Evolutionary conservation across 2,113 vertebrate species (phyloP).

Genomic region (Thunnus maccoyii): DNA sequence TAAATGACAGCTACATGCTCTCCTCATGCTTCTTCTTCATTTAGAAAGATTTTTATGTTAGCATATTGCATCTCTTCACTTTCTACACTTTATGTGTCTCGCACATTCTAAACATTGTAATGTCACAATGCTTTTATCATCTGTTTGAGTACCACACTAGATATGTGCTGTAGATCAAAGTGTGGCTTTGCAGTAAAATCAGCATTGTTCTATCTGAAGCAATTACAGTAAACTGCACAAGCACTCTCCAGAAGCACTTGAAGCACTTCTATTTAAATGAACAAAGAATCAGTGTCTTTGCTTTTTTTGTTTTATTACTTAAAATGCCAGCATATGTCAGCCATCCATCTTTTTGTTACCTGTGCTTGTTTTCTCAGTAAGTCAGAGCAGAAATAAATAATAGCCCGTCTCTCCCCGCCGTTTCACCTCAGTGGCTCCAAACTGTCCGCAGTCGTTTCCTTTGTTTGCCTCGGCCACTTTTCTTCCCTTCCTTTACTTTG

Average conservation of each 20-base stretch:
- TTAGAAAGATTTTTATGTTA: background rate
- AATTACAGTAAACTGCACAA: conserved; percentile 13
- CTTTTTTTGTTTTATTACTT: conserved; percentile 19
- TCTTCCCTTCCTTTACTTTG: conserved; percentile 48
- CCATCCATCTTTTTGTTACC: conserved; percentile 56
- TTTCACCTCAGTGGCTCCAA: conserved; percentile 61
- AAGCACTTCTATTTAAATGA: conserved; percentile 20
- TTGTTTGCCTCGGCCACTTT: conserved; percentile 49
- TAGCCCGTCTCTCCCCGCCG: conserved; percentile 31
- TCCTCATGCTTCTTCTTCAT: background rate
- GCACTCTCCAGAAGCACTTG: conserved; percentile 10
- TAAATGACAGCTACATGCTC: conserved; percentile 12
- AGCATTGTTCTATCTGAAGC: conserved; percentile 5
- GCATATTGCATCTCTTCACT: conserved; percentile 12
- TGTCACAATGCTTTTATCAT: conserved; percentile 8
- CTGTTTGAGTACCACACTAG: background rate
- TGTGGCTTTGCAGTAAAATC: conserved; percentile 10
- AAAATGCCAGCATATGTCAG: conserved; percentile 35
- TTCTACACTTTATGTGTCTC: background rate
- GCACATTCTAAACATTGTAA: background rate
- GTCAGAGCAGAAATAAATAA: conserved; percentile 62
- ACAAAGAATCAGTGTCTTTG: conserved; percentile 15
- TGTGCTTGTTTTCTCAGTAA: conserved; percentile 55
- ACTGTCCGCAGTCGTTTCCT: conserved; percentile 46
- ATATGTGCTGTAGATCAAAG: background rate